Base-by-base conservation (phyloP, 2,113 vertebrate genomes). In the Amphilophus citrinellus region DNA sequence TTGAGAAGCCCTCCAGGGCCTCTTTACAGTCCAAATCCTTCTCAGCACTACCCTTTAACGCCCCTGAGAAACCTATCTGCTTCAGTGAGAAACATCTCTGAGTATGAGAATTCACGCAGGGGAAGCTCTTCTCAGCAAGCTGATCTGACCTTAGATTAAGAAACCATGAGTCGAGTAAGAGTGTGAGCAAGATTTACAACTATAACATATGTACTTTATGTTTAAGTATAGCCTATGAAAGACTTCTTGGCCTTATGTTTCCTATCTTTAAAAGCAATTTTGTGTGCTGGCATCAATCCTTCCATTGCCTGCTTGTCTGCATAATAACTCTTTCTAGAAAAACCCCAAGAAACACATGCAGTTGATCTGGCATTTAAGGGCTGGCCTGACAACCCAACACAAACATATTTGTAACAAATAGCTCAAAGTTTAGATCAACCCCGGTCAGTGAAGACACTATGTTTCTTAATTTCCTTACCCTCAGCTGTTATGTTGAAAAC, bases 401-500 rank as follows among this genome's bases (percentile, higher is more conserved):
- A 71, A 60, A 50, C 2, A 17, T 18, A 47, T 27, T 63, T 6
- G 14, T 4, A 47, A 14, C 11, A 42, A 58, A 82, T 35, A 24
- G 2, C 4, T 2, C 3, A 39, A 50, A 37, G 15, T 50, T 20
- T 63, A 8, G 30, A 44, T 63, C 57, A 80, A 27, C 5, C 15
- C 32, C 2, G 1, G 2, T 1, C 15, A 24, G 18, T 7, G 22
- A 5, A 47, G 7, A 73, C 20, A 30, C 66, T 27, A 27, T 32
- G 11, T 11, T 17, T 65, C 6, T 27, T 75, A 4, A 35, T 22
- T 20, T 10, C 60, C 92, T 88, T 95, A 97, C 98, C 97, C 14
- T 97, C 96, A 1, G 97, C 93, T 7, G 97, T 95, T 56, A 96
- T 95, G 89, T 95, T 98, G 89, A 99, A 98, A 91, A 99, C 97